These are phyloP conservation scores for Macquaria australasica DNA, from an alignment of 2,113 vertebrate genomes.

Conservation along the genomic window DNA sequence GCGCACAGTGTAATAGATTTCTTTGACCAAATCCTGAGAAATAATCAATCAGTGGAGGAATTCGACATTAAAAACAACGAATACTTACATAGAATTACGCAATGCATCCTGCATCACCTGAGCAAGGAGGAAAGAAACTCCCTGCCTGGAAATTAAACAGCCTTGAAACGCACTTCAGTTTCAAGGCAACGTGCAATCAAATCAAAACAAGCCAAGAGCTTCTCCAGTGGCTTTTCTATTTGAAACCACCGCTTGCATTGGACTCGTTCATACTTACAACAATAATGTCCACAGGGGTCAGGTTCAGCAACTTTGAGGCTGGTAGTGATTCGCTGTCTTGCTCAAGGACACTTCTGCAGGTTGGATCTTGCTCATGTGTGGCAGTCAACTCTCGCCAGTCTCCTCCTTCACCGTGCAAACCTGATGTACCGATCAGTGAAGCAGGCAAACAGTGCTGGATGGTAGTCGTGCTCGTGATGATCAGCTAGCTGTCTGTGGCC, in stretches of 20 bases:
- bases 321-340: not conserved
- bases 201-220: constrained; percentile 1
- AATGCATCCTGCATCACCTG: not conserved
- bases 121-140: not conserved
- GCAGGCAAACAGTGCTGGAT: not conserved
- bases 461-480: not conserved
- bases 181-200: constrained; percentile 33
- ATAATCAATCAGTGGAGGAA: not conserved
- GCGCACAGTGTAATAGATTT: not conserved
- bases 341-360: constrained; percentile 2
- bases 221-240: not conserved
- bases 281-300: constrained; percentile 4
- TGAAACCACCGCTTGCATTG: not conserved
- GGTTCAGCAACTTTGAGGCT: not conserved
- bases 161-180: not conserved
- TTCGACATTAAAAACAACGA: not conserved
- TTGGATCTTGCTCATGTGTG: not conserved
- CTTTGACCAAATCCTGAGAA: constrained; percentile 44
- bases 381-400: not conserved
- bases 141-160: not conserved
- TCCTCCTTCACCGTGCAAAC: not conserved
- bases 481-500: not conserved
- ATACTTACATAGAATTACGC: not conserved
- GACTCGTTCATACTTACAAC: not conserved
- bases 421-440: not conserved